phyloP scores from a whole-genome alignment of 2,113 vertebrate genomes.

The Sminthopsis crassicaudata region DNA sequence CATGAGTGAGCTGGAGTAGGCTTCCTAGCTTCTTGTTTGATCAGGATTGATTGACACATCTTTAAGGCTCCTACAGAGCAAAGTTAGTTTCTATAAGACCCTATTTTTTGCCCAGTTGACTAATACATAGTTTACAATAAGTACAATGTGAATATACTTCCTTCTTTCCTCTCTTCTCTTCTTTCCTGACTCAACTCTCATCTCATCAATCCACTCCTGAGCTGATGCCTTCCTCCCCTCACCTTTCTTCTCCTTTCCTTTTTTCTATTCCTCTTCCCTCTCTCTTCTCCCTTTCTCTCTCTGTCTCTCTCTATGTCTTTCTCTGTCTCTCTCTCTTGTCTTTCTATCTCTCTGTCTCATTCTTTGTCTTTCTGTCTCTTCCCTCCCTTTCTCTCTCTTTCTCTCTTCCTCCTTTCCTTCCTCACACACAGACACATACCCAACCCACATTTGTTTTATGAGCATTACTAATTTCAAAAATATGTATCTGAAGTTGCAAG shows the following conservation, averaged over 20 bases:
- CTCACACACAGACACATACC: too few relatives aligned
- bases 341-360: neutral
- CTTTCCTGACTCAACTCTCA: neutral
- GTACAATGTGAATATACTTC: neutral
- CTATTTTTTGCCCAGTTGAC: constrained; percentile 55
- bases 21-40: constrained; percentile 68
- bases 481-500: constrained; percentile 23
- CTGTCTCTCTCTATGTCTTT: too few relatives aligned
- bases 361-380: too few relatives aligned
- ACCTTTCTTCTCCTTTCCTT: neutral
- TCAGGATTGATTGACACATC: constrained; percentile 47
- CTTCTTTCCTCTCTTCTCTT: neutral
- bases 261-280: too few relatives aligned
- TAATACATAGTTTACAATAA: constrained; percentile 5
- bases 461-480: constrained; percentile 61
- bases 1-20: constrained; percentile 19
- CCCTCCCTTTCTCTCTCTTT: too few relatives aligned
- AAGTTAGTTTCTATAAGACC: constrained; percentile 53
- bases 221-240: neutral
- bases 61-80: constrained; percentile 42
- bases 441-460: constrained; percentile 2
- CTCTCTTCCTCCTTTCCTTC: neutral
- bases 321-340: neutral
- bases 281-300: too few relatives aligned
- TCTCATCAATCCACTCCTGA: neutral